Evolutionary conservation across 2,888 invertebrate genomes (phyloP), one percentile per base, ranked within the genome.

Genomic region (Drosophila macrothrix): DNA sequence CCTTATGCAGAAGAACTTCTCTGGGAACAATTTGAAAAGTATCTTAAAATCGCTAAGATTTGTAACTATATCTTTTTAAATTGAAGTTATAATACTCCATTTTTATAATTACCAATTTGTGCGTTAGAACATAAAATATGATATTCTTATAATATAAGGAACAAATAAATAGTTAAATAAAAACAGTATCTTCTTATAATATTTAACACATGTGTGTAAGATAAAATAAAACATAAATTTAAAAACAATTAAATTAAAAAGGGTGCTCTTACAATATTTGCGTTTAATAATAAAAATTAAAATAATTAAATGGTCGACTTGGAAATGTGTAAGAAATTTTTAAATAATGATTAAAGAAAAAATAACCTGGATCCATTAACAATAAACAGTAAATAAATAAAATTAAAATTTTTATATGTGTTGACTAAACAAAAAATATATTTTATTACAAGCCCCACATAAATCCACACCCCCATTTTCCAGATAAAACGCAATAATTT

Each of bases 401-500:
- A 46, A 10, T n/a, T 12, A 0, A 1, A 10, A 35, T 0, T 35
- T 10, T 5, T 16, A 14, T 53, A 14, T 31, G 12, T n/a, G 10
- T 28, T 9, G 16, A 9, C 3, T 49, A 55, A 50, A 19, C 19
- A 37, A 60, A 37, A 41, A 10, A 39, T 19, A 4, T 4, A 28
- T n/a, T 14, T 55, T 37, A 28, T 37, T n/a, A 39, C 0, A 4
- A 19, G 28, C n/a, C 29, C 19, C 9, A 37, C 25, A 46, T 37
- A 6, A 58, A n/a, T 33, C 29, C 22, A 22, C 19, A 35, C 28
- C 25, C 37, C 35, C 31, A 49, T 22, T 50, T 33, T 52, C 63
- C 43, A 78, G 70, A 41, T 69, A 76, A 84, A 78, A 67, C 60
- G 39, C 60, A 73, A 65, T 62, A 10, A 41, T 67, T 72, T 82